Evolutionary conservation across 2,113 vertebrate species (phyloP), one percentile per base, ranked within the genome.

Genomic region (Peucedramus taeniatus): DNA sequence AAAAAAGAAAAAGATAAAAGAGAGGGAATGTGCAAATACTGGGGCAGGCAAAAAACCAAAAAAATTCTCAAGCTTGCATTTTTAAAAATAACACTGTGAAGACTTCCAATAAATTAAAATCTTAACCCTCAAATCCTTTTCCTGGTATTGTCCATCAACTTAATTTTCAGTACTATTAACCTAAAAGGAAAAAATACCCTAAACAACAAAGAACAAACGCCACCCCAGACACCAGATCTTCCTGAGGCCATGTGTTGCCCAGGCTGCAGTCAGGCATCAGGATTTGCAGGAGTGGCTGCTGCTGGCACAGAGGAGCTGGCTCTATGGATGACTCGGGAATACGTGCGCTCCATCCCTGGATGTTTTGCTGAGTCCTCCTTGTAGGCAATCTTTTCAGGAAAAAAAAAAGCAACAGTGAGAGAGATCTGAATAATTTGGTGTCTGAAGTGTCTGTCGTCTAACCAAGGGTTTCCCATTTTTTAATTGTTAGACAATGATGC

Each of bases 311-410:
- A 72, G 0, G 83, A 54, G 30, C 89, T 94, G n/a, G 28, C 54
- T 95, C 94, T 98, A 92, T 42, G 98, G 97, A 95, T 83, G 88
- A 91, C 97, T 97, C 97, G 98, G 10, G 97, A 97, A 92, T 97
- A 99, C 82, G 98, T 97, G 90, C 98, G 98, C 82, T 99, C 99
- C 97, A 97, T 97, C 97, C 98, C 98, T 78, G 97, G 98, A 51
- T 96, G 98, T 71, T 98, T 99, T 98, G 97, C 85, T 0, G 82
- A 96, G 37, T 98, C 98, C 89, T 98, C 98, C 97, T 89, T 97
- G 98, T 82, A 98, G 0, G 33, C 88, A 97, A 98, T 98, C 98
- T 98, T 95, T 54, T 9, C 42, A 42, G 49, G 45, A 9, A 59
- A 59, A 57, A 66, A 24, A 45, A 28, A n/a, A 18, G 26, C 74